Conservation (phyloP, 2,113 vertebrate species). For the Theristicus caerulescens region DNA sequence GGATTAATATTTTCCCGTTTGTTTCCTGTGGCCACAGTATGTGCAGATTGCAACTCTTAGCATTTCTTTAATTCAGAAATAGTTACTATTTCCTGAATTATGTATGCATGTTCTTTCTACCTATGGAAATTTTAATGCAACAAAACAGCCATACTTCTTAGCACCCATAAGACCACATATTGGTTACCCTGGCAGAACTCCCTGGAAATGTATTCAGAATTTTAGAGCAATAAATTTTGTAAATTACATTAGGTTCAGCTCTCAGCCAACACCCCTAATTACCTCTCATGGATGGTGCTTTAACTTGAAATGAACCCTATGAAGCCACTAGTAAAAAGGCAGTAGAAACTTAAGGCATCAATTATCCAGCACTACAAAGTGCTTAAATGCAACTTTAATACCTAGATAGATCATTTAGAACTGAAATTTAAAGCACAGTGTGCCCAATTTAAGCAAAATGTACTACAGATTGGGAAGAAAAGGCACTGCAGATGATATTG, state of each 20-base stretch:
- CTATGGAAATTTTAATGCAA: background rate
- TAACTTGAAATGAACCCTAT: conserved; percentile 39
- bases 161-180: background rate
- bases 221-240: background rate
- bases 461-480: background rate
- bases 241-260: background rate
- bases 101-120: background rate
- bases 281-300: background rate
- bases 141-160: background rate
- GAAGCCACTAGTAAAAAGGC: background rate
- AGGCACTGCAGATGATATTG: background rate
- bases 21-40: background rate
- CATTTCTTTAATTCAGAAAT: background rate
- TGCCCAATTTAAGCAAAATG: background rate
- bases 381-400: conserved; percentile 31
- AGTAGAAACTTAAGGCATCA: conserved; percentile 23
- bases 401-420: background rate
- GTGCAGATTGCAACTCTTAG: background rate
- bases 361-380: conserved; percentile 33
- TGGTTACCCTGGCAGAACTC: background rate
- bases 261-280: background rate
- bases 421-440: background rate
- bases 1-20: background rate
- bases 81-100: background rate
- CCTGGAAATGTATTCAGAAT: background rate